Evolutionary conservation across 2,888 invertebrate species (phyloP).

Genomic region (Standfussiana lucernea): DNA sequence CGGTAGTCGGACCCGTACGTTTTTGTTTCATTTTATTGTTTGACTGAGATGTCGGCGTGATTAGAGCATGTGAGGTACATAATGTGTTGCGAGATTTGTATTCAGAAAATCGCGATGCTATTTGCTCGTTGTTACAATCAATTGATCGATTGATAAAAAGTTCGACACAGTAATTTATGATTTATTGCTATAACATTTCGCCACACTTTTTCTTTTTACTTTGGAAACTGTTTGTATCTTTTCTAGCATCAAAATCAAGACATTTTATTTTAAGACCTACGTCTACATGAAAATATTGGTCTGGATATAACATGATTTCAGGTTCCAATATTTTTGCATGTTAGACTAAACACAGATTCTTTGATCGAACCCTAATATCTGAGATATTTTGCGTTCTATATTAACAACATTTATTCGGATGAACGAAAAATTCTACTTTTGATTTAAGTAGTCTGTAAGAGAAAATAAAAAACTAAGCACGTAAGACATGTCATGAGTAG

Average conservation of each 20-base stretch:
- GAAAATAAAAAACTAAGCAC: conserved; percentile 25
- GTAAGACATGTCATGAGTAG: conserved; percentile 31
- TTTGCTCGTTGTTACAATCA: conserved; percentile 54
- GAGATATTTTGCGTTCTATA: conserved; percentile 25
- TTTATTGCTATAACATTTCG: conserved; percentile 53
- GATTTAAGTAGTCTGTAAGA: conserved; percentile 34
- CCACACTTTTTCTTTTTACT: not conserved
- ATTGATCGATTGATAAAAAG: conserved; percentile 54
- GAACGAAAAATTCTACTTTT: conserved; percentile 32
- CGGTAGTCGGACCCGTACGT: conserved; percentile 83
- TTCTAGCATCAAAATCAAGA: not conserved
- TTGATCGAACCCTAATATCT: conserved; percentile 24
- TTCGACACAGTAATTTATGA: conserved; percentile 47
- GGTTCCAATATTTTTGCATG: conserved; percentile 1
- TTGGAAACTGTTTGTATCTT: not conserved
- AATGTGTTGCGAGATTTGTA: conserved; percentile 44
- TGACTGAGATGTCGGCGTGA: conserved; percentile 77
- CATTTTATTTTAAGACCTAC: not conserved
- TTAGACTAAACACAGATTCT: conserved; percentile 29
- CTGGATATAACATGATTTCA: conserved; percentile 31
- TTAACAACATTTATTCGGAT: conserved; percentile 57
- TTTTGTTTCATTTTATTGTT: conserved; percentile 79
- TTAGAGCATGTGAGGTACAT: conserved; percentile 70
- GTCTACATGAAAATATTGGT: conserved; percentile 26
- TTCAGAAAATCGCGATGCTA: conserved; percentile 58